Evolutionary conservation across 2,888 invertebrate genomes (phyloP).

Genomic region (Heliconius ismenius): DNA sequence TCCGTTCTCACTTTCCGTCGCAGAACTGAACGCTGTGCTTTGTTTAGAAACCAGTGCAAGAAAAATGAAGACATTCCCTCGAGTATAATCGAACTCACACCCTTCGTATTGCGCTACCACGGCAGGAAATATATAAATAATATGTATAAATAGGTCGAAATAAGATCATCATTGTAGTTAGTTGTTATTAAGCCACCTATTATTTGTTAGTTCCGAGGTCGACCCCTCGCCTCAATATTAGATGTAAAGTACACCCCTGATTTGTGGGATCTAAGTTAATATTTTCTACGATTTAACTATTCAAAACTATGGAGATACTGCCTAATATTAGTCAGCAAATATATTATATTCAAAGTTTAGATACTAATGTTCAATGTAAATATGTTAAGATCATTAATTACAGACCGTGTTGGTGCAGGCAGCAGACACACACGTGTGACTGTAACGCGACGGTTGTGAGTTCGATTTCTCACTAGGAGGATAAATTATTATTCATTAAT

Average conservation of each 20-base stretch:
- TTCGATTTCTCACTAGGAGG: too few relatives aligned
- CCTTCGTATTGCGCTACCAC: background rate
- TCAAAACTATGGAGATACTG: background rate
- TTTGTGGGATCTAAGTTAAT: background rate
- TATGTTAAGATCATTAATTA: too few relatives aligned
- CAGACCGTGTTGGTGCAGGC: too few relatives aligned
- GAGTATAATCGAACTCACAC: background rate
- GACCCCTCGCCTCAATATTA: background rate
- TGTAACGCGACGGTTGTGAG: too few relatives aligned
- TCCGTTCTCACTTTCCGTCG: background rate
- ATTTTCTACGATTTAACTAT: background rate
- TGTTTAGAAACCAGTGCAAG: background rate
- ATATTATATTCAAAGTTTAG: too few relatives aligned
- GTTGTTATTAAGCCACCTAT: background rate
- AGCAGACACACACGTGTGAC: too few relatives aligned
- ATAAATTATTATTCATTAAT: background rate
- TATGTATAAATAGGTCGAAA: background rate
- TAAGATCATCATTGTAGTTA: background rate
- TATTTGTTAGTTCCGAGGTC: background rate
- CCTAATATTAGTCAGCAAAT: background rate
- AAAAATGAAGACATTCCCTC: background rate
- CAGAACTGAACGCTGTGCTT: background rate
- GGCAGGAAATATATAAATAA: background rate
- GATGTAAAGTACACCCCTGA: background rate
- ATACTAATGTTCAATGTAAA: too few relatives aligned